Evolutionary conservation across 2,113 vertebrate genomes (phyloP), one percentile per base, ranked within the genome.

Genomic region (Hassar affinis): DNA sequence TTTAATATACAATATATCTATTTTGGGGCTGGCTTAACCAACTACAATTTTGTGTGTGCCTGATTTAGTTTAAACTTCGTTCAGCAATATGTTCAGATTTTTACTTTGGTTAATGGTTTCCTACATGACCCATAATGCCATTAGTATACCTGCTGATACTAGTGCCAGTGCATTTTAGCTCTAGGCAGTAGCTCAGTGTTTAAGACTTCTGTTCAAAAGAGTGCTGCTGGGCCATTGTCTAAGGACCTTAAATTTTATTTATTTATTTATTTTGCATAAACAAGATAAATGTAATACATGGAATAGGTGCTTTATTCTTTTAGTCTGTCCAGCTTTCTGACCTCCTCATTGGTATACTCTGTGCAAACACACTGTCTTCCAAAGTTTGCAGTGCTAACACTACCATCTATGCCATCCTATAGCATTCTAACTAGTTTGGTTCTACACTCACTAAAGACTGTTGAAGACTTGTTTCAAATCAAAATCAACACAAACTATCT

Each of bases 361-460:
- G 4, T 2, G 6, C 10, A 62, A 59, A 12, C 27, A 62, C n/a
- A 62, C 15, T 12, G 14, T 12, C 27, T 62, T 62, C 14, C 12
- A 62, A 30, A 30, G 59, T n/a, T 62, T 27, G 2, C n/a, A 59
- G 1, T n/a, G 8, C n/a, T 51, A 2, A 12, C 12, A 56, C 17
- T 54, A 54, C 52, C 52, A 59, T n/a, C 57, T 27, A 61, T 7
- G 10, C 59, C 4, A 30, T 27, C n/a, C 30, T 30, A 12, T 62
- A 27, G 59, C 27, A 14, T 62, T 15, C 62, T 17, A 35, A 35
- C 30, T 33, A 33, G 2, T 42, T 42, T 42, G 38, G 62, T 61
- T 79, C 49, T 38, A 52, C 17, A 47, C 33, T 20, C 17, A 57
- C 61, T 86, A 51, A 86, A 75, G 76, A 79, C 38, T n/a, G 54